These are phyloP conservation scores for Ciconia stormi DNA, from an alignment of 2,113 vertebrate genomes.

Conservation along the genomic window DNA sequence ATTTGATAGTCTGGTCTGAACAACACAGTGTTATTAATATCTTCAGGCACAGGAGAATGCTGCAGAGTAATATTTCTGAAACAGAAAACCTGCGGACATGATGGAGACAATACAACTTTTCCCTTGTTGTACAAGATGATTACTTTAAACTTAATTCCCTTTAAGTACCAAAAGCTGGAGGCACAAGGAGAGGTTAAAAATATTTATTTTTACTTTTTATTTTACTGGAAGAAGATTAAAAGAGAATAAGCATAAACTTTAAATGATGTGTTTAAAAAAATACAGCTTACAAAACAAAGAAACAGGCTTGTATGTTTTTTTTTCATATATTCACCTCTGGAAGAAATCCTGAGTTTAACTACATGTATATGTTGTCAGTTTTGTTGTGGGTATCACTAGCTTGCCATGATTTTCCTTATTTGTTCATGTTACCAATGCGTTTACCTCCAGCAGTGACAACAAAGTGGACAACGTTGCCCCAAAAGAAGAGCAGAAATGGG, in stretches of 20 bases:
- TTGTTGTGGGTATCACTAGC: neutral
- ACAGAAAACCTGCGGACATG: neutral
- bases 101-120: neutral
- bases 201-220: neutral
- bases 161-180: neutral
- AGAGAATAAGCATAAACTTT: neutral
- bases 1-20: conserved; percentile 9
- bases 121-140: neutral
- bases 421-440: neutral
- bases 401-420: neutral
- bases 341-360: neutral
- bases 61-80: neutral
- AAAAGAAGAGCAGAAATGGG: neutral
- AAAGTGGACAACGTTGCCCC: neutral
- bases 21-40: neutral
- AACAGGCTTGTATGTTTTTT: neutral
- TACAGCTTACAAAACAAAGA: neutral
- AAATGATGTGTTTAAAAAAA: neutral
- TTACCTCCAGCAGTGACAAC: neutral
- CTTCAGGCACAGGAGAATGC: conserved; percentile 1
- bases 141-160: neutral
- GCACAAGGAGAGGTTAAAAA: neutral
- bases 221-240: neutral
- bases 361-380: neutral
- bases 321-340: neutral